Evolutionary conservation across 2,888 invertebrate genomes (phyloP), one percentile per base, ranked within the genome.

Genomic region (Chloroclysta siterata): DNA sequence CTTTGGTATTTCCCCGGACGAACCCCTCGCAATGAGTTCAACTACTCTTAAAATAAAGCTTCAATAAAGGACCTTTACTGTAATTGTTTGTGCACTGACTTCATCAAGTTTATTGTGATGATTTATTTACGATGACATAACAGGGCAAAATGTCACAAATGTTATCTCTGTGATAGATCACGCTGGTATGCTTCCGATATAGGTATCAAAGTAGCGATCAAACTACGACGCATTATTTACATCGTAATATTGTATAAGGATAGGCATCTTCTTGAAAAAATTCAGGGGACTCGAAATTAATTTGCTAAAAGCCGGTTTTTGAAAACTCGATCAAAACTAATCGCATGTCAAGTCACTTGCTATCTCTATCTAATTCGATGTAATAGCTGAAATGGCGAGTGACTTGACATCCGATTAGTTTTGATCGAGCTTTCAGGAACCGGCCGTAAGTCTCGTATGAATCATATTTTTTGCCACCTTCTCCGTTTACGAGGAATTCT

Each of bases 131-230:
- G 59, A 69, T 73, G 69, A 71, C 60, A 72, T 72, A 70, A 74
- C 53, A 69, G 59, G 65, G 69, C 67, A 70, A 67, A 71, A 70
- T 73, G 72, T 73, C 74, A 72, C 69, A 64, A 56, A 69, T 72
- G 72, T 74, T 77, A 79, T 77, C 77, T 68, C 14, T 6, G 54
- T 53, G 76, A 76, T 74, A 75, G 50, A 50, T 50, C 14, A 72
- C 15, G n/a, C 33, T 68, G 51, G 62, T 56, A 61, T 54, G 54
- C 71, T 71, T 72, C 68, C 70, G 64, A 67, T 62, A 52, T 46
- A 28, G 5, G 64, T 60, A 51, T 46, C 36, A 11, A 39, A 51
- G 53, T 55, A 4, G 5, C 29, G 33, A 46, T 33, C 36, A 33
- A 44, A 33, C 33, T 36, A 33, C 44, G 17, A 33, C 46, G 50